Evolutionary conservation across 92 coral and sea anemone genomes (phyloP), one percentile per base, ranked within the genome.

Genomic region (Phenganax subtilis): DNA sequence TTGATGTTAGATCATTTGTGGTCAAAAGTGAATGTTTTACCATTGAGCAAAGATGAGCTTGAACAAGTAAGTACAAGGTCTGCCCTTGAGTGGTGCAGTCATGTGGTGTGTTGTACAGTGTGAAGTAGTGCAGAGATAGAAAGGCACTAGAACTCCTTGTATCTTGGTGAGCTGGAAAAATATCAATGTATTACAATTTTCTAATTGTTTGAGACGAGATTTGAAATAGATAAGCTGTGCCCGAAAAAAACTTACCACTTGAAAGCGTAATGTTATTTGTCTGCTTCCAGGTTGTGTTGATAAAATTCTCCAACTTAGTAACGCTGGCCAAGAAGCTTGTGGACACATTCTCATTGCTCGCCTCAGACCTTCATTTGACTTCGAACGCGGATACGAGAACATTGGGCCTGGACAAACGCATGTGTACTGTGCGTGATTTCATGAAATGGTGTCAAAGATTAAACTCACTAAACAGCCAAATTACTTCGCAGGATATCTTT

Each of bases 361-460:
- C 98, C 31, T 74, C 90, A 12, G 97, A 93, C 63, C 87, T 85
- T 10, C 74, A 57, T 14, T 89, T 93, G 11, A 55, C 68, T 31
- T 58, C 96, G 8, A 73, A 74, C 62, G 57, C 82, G 20, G 97
- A 93, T 66, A 89, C 82, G 16, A 75, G 88, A 67, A 60, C 75
- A 15, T 85, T 93, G 44, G 82, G 93, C 60, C 89, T 69, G 14
- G 88, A 90, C 86, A 89, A 91, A 77, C 90, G 93, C 55, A 89
- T 89, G 30, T 89, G 89, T 67, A 91, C 98, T 15, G 84, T 91
- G 28, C 86, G 98, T 80, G 98, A 93, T 80, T 88, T 93, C 62
- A 88, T 93, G 89, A 93, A 93, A 77, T 93, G 98, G 97, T 84
- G 93, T 44, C 75, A 88, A 4, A 90, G 98, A 51, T 85, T 93